Base-by-base conservation (phyloP, 2,888 invertebrate species). In the Erannis defoliaria region DNA sequence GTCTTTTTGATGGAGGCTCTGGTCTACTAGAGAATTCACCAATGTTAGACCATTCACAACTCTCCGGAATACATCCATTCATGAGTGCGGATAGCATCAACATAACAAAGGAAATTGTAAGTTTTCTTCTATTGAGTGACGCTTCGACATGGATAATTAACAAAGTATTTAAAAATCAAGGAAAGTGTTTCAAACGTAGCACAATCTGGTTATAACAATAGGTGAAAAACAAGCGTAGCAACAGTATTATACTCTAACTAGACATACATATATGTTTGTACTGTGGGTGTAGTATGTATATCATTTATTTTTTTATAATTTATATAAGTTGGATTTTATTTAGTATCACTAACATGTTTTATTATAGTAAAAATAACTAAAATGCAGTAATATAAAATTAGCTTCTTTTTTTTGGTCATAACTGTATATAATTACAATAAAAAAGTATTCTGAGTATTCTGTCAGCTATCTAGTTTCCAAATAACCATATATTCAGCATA, bases 11-110 rank as follows among this genome's bases (percentile, higher is more conserved):
- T 66, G 80, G 76, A 55, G 72, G 77, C 0, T 76, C 75, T 62
- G 78, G 70, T 21, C 59, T 82, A 4, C 59, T 82, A 4, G 82
- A 81, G 56, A 76, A 68, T 66, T 86, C 89, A 23, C 80, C 84
- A 12, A 31, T 83, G 55, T 67, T 86, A 61, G 89, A 93, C 33
- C 82, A 89, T 60, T 90, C 93, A 6, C 88, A 90, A 68, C 88
- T 97, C 62, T 97, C 97, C 21, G 97, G 97, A 0, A 94, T 97
- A 14, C 95, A 95, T 55, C 96, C 96, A 0, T 96, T 97, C 75
- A 94, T 95, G 76, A 96, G 96, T 53, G 95, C 95, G 4, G 96
- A 96, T 64, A 95, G 95, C 75, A 92, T 94, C 37, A 76, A 76
- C 65, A 78, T 90, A 40, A 89, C 89, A 75, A 86, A 85, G 68